Base-by-base conservation (phyloP, 1,140 invertebrate species). In the Stratiolaelaps scimitus region DNA sequence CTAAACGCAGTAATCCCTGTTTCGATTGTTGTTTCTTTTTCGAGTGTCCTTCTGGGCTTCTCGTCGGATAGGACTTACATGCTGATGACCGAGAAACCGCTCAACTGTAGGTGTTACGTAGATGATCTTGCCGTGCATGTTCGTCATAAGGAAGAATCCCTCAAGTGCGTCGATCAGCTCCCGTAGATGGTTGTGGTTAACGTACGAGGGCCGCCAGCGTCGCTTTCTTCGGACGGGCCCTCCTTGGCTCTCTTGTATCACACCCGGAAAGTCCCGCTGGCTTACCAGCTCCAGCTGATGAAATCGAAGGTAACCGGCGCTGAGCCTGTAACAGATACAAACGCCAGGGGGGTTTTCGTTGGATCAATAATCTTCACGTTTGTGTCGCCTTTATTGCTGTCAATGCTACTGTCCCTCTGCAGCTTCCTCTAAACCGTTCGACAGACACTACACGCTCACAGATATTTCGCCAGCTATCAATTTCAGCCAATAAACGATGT, bases 61-160 rank as follows among this genome's bases (percentile, higher is more conserved):
- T 60, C 10, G 29, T 10, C 20, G 10, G 10, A 19, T 10, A 13
- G n/a, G 15, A 65, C 75, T 80, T 79, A 90, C 87, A 82, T 90
- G 86, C 64, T 83, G 81, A 74, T 91, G 86, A 47, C 88, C 88
- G 56, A 93, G 78, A 67, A 87, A 82, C 69, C 85, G 81, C 69
- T 89, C 85, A 2, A 93, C 83, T 68, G 86, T 87, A 48, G 84
- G 80, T 20, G 90, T 89, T 7, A 92, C 83, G 70, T 90, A 87
- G n/a, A 93, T 81, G 65, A 95, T 85, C 72, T 89, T 85, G 0
- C 89, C 90, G 67, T 82, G 81, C 67, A 84, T 83, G 0, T 87
- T 87, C 1, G 88, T 77, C 5, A 91, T 84, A 53, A 94, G 74
- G 64, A 92, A 77, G 88, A 90, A 81, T 0, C 81, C 82, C 64